These are phyloP conservation scores for Thereva unica DNA, from an alignment of 2,888 invertebrate genomes.

Conservation along the genomic window DNA sequence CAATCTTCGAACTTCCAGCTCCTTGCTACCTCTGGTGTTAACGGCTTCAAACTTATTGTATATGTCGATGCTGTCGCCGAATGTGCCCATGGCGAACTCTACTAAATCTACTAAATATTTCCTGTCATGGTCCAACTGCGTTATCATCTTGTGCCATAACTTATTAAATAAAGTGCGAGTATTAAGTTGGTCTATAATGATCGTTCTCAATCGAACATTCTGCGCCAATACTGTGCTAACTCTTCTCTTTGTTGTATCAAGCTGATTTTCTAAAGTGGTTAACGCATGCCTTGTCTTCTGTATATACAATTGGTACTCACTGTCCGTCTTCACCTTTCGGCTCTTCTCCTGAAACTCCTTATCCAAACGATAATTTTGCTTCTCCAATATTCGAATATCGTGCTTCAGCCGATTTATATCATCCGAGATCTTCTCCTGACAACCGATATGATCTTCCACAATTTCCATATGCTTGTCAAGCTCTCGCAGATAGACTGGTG, in stretches of 20 bases:
- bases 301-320: slow-evolving; percentile 52
- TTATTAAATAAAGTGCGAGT: slow-evolving; percentile 53
- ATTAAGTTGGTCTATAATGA: slow-evolving; percentile 51
- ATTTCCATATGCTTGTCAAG: slow-evolving; percentile 47
- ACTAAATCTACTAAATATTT: slow-evolving; percentile 55
- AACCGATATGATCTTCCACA: slow-evolving; percentile 52
- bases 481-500: slow-evolving; percentile 47
- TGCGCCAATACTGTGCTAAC: slow-evolving; percentile 53
- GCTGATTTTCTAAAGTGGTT: slow-evolving; percentile 52
- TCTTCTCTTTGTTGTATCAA: slow-evolving; percentile 52
- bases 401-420: slow-evolving; percentile 51
- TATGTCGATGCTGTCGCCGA: slow-evolving; percentile 53
- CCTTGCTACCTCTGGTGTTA: slow-evolving; percentile 48
- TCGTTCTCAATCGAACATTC: slow-evolving; percentile 50
- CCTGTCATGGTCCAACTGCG: slow-evolving; percentile 52
- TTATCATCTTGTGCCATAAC: slow-evolving; percentile 53
- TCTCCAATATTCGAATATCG: slow-evolving; percentile 50
- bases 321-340: slow-evolving; percentile 52
- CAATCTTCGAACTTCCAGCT: slow-evolving; percentile 50
- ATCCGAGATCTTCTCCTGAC: slow-evolving; percentile 51
- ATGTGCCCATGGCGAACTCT: slow-evolving; percentile 53
- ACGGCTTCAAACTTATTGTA: slow-evolving; percentile 53
- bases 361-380: slow-evolving; percentile 51
- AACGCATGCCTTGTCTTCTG: slow-evolving; percentile 48
- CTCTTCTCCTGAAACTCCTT: slow-evolving; percentile 53